Percentiles rank a stretch among this genome's conserved stretches.
Conservation (phyloP, 2,888 invertebrate species). For the Junonia oenone region DNA sequence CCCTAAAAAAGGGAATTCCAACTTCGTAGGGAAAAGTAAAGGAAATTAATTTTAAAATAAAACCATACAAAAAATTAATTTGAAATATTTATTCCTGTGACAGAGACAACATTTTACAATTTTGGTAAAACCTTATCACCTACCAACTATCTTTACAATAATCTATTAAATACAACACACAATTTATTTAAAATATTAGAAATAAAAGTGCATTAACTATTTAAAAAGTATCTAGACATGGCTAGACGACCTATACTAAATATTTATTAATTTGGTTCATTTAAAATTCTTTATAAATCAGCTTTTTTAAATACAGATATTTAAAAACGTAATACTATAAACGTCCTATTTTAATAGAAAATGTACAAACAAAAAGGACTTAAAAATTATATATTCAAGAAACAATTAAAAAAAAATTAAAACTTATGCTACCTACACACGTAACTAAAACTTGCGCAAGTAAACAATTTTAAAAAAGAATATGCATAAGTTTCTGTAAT, state of each 20-base stretch:
- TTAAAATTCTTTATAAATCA: not conserved
- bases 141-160: constrained; percentile 20
- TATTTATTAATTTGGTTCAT: not conserved
- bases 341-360: not conserved
- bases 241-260: not conserved
- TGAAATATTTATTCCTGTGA: constrained; percentile 28
- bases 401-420: not conserved
- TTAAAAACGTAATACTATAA: not conserved
- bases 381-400: not conserved
- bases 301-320: not conserved
- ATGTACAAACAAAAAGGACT: no score
- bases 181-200: constrained; percentile 1
- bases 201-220: not conserved
- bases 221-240: not conserved
- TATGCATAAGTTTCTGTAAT: no score
- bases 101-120: constrained; percentile 28
- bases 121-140: constrained; percentile 28
- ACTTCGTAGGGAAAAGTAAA: no score
- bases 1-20: no score
- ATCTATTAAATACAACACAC: constrained; percentile 18
- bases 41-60: no score
- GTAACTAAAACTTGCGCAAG: no score
- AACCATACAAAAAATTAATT: constrained; percentile 8
- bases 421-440: no score
- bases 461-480: no score